Evolutionary conservation across 2,888 invertebrate genomes (phyloP).

Genomic region (Callyntrura guangdongensis): DNA sequence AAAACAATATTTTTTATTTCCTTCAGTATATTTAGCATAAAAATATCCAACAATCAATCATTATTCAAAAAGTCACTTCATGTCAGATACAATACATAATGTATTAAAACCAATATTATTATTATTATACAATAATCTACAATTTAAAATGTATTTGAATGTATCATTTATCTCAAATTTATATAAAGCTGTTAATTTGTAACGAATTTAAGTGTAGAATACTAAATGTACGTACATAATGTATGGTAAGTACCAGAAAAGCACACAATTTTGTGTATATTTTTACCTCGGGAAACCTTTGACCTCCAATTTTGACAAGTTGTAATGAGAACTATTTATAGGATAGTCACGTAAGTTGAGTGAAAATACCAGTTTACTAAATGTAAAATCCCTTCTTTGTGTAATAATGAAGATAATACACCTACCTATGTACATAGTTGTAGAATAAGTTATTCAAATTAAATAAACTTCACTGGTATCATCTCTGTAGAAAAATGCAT

Average conservation of each 20-base stretch:
- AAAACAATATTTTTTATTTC: constrained; percentile 48
- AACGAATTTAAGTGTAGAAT: constrained; percentile 4
- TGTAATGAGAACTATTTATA: constrained; percentile 8
- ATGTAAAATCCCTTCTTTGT: neutral
- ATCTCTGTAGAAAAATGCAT: constrained; percentile 14
- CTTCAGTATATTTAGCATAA: constrained; percentile 16
- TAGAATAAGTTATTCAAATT: constrained; percentile 28
- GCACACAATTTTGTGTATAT: constrained; percentile 63
- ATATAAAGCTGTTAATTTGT: constrained; percentile 9
- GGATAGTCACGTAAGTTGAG: neutral
- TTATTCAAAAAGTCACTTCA: constrained; percentile 44
- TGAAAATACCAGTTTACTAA: neutral
- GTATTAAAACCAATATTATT: constrained; percentile 16
- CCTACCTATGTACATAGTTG: constrained; percentile 6
- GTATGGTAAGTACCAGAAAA: constrained; percentile 16
- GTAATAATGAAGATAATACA: neutral
- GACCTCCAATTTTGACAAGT: constrained; percentile 60
- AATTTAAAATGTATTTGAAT: neutral
- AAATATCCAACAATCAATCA: constrained; percentile 46
- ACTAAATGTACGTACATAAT: neutral
- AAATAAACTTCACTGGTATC: constrained; percentile 30
- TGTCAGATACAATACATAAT: constrained; percentile 48
- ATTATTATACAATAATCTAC: neutral
- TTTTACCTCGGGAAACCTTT: constrained; percentile 73
- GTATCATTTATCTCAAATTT: neutral